These are phyloP conservation scores for Theropithecus gelada DNA, from an alignment of 2,113 vertebrate genomes.

Conservation along the genomic window DNA sequence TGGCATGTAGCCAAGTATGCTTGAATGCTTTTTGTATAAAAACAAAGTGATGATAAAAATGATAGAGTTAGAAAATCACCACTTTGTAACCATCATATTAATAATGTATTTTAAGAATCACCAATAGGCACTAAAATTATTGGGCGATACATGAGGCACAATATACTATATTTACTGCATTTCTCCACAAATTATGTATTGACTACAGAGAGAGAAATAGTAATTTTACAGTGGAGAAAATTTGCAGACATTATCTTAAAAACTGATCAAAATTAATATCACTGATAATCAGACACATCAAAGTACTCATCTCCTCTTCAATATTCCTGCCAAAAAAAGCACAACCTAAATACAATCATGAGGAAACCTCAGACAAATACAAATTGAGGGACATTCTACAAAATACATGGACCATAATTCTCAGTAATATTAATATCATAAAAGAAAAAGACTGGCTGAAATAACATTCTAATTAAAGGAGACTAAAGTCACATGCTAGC, in stretches of 20 bases:
- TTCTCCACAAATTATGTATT: not conserved
- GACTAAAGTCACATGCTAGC: not conserved
- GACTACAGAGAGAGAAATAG: not conserved
- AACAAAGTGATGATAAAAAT: not conserved
- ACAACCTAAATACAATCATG: not conserved
- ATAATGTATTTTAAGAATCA: conserved; percentile 19
- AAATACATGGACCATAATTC: not conserved
- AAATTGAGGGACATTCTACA: not conserved
- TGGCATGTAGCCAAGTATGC: not conserved
- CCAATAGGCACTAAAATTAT: not conserved
- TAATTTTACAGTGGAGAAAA: not conserved
- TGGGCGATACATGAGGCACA: not conserved
- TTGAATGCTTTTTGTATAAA: not conserved
- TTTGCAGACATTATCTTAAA: not conserved
- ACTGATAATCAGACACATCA: not conserved
- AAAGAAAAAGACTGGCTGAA: not conserved
- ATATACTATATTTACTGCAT: not conserved
- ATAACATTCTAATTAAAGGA: not conserved
- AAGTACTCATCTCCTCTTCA: not conserved
- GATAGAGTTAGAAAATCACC: conserved; percentile 1
- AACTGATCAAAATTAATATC: not conserved
- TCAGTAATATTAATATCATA: not conserved
- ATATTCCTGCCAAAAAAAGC: not conserved
- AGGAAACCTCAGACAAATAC: not conserved
- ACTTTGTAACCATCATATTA: not conserved